phyloP scores from a whole-genome alignment of 2,888 invertebrate species.

The Polia nebulosa region DNA sequence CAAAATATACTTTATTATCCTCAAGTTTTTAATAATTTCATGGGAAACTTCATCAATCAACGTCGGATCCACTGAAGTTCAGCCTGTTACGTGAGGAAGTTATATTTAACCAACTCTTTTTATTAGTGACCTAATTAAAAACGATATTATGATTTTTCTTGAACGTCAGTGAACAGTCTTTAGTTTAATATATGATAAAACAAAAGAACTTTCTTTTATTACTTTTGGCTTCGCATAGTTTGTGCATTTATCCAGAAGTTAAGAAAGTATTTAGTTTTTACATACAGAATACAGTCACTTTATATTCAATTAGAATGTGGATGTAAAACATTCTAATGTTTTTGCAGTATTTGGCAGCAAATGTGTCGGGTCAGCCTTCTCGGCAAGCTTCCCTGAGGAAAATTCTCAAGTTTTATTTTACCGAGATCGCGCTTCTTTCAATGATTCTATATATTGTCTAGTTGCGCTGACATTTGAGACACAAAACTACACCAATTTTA shows the following conservation, averaged over 20 bases:
- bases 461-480: too few species aligned
- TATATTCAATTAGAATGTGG: too few species aligned
- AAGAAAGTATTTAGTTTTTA: too few species aligned
- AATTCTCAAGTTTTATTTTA: neutral
- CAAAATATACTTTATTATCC: conserved; percentile 41
- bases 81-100: conserved; percentile 60
- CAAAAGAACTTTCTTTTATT: neutral
- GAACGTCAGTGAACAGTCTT: neutral
- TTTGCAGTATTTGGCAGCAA: neutral
- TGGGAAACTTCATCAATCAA: conserved; percentile 71
- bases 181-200: neutral
- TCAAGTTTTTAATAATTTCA: conserved; percentile 62
- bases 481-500: too few species aligned
- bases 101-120: conserved; percentile 63
- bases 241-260: too few species aligned
- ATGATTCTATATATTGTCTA: neutral
- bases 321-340: too few species aligned
- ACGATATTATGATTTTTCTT: conserved; percentile 31
- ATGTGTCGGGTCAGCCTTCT: too few species aligned
- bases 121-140: conserved; percentile 53
- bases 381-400: neutral
- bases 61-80: conserved; percentile 60
- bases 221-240: too few species aligned
- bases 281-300: too few species aligned
- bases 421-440: neutral